Percentiles rank a stretch among this genome's conserved stretches.
phyloP scores from a whole-genome alignment of 2,797 vertebrate genomes.

The Thamnophis elegans region DNA sequence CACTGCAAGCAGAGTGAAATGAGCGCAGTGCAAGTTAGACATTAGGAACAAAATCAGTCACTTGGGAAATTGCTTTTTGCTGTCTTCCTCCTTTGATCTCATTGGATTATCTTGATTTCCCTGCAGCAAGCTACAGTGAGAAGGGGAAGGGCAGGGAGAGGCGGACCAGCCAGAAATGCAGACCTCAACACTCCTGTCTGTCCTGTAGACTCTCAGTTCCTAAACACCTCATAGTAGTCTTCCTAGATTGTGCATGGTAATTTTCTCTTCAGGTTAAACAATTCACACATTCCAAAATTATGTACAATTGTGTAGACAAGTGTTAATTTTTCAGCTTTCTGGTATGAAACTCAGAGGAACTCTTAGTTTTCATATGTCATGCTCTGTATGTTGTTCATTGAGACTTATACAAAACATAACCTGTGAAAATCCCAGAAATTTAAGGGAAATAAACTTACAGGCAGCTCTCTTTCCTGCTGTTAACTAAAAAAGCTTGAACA shows the following conservation, averaged over 20 bases:
- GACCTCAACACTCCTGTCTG: background rate
- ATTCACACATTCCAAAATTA: background rate
- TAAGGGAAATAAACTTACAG: background rate
- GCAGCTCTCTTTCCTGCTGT: background rate
- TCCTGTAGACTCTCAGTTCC: background rate
- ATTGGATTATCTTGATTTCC: background rate
- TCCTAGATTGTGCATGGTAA: background rate
- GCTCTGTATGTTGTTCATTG: background rate
- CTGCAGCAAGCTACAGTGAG: background rate
- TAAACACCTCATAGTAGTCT: background rate
- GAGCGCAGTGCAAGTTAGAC: background rate
- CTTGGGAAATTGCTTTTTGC: background rate
- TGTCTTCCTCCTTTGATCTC: background rate
- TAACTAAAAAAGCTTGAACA: background rate
- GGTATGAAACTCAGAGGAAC: background rate
- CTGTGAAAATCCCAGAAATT: background rate
- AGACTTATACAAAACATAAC: background rate
- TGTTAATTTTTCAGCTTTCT: background rate
- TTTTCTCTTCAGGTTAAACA: background rate
- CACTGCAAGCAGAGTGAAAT: background rate
- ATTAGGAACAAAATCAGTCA: background rate
- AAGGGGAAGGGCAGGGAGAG: background rate
- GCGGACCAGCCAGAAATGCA: background rate
- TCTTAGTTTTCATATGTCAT: background rate
- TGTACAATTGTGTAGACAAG: background rate